phyloP scores from a whole-genome alignment of 2,888 invertebrate species.

The Folsomia candida region DNA sequence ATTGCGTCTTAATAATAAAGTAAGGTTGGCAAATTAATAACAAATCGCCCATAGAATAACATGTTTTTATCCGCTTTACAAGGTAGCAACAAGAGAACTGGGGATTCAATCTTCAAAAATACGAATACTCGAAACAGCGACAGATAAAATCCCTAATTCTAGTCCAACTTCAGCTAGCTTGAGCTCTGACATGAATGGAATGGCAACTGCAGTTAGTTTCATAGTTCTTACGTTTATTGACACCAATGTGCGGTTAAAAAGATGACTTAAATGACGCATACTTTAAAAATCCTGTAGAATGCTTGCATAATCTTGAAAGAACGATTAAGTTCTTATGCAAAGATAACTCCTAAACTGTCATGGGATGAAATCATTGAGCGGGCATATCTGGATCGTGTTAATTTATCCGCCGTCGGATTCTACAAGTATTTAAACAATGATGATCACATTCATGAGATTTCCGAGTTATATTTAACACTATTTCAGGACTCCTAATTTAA shows the following conservation, averaged over 20 bases:
- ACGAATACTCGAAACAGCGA: slow-evolving; percentile 52
- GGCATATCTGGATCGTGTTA: slow-evolving; percentile 74
- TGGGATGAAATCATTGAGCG: slow-evolving; percentile 81
- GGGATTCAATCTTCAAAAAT: slow-evolving; percentile 48
- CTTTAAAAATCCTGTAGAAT: slow-evolving; percentile 58
- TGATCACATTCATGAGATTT: background rate
- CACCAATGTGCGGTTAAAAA: background rate
- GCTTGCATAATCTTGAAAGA: slow-evolving; percentile 74
- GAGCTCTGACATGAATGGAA: slow-evolving; percentile 56
- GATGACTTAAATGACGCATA: background rate
- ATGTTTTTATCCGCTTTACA: background rate
- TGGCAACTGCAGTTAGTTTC: slow-evolving; percentile 53
- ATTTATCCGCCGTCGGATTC: slow-evolving; percentile 79
- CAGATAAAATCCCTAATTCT: slow-evolving; percentile 56
- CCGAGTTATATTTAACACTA: background rate
- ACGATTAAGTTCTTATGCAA: slow-evolving; percentile 71
- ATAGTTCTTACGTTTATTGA: background rate
- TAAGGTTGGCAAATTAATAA: background rate
- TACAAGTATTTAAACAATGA: slow-evolving; percentile 57
- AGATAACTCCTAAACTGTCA: slow-evolving; percentile 69
- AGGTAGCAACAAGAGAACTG: slow-evolving; percentile 52
- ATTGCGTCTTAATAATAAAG: background rate
- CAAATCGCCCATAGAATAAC: background rate
- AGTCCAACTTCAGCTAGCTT: slow-evolving; percentile 55
- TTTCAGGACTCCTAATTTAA: slow-evolving; percentile 28